Evolutionary conservation across 2,113 vertebrate species (phyloP), one percentile per base, ranked within the genome.

Genomic region (Triplophysa dalaica): DNA sequence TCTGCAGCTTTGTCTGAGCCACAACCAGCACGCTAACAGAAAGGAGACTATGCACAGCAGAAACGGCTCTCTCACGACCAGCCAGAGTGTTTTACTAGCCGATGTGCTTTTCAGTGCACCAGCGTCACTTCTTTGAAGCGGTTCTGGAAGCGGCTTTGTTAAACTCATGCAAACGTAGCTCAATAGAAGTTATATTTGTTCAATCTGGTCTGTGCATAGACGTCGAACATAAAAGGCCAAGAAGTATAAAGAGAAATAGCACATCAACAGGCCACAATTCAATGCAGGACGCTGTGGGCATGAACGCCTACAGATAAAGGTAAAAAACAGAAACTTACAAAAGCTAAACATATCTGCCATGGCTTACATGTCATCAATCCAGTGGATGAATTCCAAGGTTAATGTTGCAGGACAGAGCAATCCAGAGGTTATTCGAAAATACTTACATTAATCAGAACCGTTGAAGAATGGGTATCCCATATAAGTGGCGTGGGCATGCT

Each of bases 1-100:
- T 81, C 79, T 69, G 54, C 70, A 79, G 83, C 75, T 75, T 81
- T 84, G 79, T 84, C 63, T 84, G 79, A 77, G 62, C 79, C 50
- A 16, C 68, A 70, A 72, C 16, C 78, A 26, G 29, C 13, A 38
- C 29, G 38, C 64, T 69, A 64, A 76, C 72, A 75, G 63, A 50
- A 74, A 45, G 17, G 43, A 52, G 52, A 12, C 60, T 56, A 29
- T 38, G 68, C 60, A 48, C 74, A 16, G 65, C 17, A 29, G 78
- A 75, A 80, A 76, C 45, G 3, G 48, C 62, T 60, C 60, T 38
- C 16, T 58, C 50, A 14, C 26, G 22, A 41, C 33, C 66, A 62
- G 58, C 66, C 77, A 63, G 75, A 80, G 60, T 72, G 48, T 48
- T 68, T 43, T 12, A 75, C 22, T 14, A 75, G 22, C 21, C 72